phyloP scores from a whole-genome alignment of 2,797 vertebrate species.

The Nasua narica region DNA sequence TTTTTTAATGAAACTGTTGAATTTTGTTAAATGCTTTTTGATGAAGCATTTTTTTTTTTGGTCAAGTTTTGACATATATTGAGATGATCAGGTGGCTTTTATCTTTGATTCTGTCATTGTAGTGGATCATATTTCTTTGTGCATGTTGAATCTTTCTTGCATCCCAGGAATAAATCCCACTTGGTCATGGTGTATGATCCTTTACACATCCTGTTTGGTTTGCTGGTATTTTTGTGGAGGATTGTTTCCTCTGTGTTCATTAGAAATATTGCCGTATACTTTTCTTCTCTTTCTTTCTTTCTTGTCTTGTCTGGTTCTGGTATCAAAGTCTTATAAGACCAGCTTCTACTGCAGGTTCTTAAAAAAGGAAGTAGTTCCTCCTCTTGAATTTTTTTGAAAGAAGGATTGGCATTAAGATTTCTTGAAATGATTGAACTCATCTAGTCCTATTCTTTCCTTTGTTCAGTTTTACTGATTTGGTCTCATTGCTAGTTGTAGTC shows the following conservation, averaged over 20 bases:
- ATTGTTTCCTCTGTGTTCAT: neutral
- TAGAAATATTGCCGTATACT: neutral
- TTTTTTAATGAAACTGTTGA: neutral
- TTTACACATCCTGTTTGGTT: neutral
- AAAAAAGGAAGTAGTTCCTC: neutral
- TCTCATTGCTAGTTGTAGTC: neutral
- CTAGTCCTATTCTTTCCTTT: neutral
- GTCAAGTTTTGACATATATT: neutral
- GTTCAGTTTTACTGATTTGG: neutral
- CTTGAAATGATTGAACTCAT: neutral
- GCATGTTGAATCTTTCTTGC: neutral
- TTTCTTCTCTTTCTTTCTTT: neutral
- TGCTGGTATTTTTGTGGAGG: neutral
- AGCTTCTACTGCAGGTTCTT: neutral
- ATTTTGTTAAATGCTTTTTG: neutral
- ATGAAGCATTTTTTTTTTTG: neutral
- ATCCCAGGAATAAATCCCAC: neutral
- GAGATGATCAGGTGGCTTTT: neutral
- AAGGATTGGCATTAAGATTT: neutral
- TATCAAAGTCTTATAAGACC: neutral
- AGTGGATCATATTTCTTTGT: neutral
- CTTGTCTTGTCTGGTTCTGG: neutral
- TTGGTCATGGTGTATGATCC: neutral
- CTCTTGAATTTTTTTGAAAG: neutral
- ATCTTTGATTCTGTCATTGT: neutral